Conservation (phyloP, 2,888 invertebrate species). For the Endomychus coccineus region DNA sequence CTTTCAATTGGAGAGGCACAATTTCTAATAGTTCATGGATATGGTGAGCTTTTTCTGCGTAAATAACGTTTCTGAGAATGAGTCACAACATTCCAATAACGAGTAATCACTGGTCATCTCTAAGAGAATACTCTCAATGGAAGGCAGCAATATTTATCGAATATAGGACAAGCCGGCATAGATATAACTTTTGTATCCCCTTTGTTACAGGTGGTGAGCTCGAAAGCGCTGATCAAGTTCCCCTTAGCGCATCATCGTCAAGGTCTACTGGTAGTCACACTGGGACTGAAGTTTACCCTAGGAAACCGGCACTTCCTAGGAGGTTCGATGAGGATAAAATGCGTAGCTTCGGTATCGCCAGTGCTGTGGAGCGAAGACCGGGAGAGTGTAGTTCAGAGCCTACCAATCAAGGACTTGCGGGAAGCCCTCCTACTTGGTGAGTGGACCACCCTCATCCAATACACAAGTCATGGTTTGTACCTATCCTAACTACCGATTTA, state of each 20-base stretch:
- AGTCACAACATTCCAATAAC: no score
- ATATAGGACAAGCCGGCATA: no score
- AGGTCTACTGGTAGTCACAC: slow-evolving; percentile 51
- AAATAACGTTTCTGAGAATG: no score
- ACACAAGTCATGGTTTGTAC: slow-evolving; percentile 6
- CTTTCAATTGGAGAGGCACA: no score
- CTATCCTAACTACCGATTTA: neutral
- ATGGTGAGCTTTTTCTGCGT: no score
- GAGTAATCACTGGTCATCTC: no score
- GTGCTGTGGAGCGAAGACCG: slow-evolving; percentile 53
- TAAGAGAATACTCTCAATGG: no score
- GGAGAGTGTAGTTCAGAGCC: slow-evolving; percentile 51
- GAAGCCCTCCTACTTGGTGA: slow-evolving; percentile 57
- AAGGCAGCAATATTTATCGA: no score
- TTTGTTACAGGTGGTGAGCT: slow-evolving; percentile 45
- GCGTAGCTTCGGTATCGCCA: slow-evolving; percentile 54
- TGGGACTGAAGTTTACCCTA: slow-evolving; percentile 51
- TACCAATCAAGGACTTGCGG: slow-evolving; percentile 52
- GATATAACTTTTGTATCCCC: no score
- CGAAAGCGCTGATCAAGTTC: slow-evolving; percentile 48
- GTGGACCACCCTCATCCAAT: slow-evolving; percentile 31
- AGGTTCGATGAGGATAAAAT: slow-evolving; percentile 55
- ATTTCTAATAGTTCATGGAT: no score
- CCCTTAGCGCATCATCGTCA: slow-evolving; percentile 49
- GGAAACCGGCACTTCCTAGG: slow-evolving; percentile 51